Base-by-base conservation (phyloP, 2,888 invertebrate genomes). In the Brachyptera putata region DNA sequence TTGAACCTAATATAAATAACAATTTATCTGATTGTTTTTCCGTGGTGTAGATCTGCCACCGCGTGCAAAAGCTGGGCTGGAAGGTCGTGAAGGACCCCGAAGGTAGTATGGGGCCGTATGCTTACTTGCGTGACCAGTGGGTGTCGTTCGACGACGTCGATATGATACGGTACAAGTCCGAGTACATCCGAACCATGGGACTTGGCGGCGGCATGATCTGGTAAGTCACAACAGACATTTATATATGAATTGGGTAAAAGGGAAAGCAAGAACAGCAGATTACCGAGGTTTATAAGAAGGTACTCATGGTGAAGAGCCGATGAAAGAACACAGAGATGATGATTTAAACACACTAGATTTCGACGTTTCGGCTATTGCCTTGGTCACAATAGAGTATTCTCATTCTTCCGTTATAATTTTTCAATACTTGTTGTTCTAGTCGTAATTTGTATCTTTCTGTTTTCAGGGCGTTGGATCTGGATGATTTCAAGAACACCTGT, bases 181-280 rank as follows among this genome's bases (percentile, higher is more conserved):
- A 91, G 69, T 92, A 86, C 69, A 84, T 92, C 5, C 84, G 86
- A 63, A 81, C 85, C 1, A 86, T 90, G 80, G 86, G 85, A 0
- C 77, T 95, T 2, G 93, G 87, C 14, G 93, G 93, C 34, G 87
- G 87, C 41, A 93, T 93, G 92, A 85, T 91, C 21, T 94, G 93
- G 53, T 46, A 24, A 46, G 46, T 18, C 46, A n/a, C n/a, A n/a
- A n/a, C n/a, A n/a, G n/a, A n/a, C n/a, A n/a, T n/a, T n/a, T n/a
- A n/a, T n/a, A n/a, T n/a, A n/a, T n/a, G n/a, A n/a, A n/a, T n/a
- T n/a, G n/a, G n/a, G n/a, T n/a, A n/a, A n/a, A n/a, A n/a, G n/a
- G n/a, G n/a, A n/a, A n/a, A n/a, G n/a, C n/a, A n/a, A n/a, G n/a
- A n/a, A n/a, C n/a, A n/a, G n/a, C n/a, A n/a, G n/a, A n/a, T n/a